A percentile compares a stretch with the other conserved stretches of the same genome.
These are phyloP conservation scores for Ormyrus thymus DNA, from an alignment of 2,888 invertebrate genomes.

Conservation along the genomic window DNA sequence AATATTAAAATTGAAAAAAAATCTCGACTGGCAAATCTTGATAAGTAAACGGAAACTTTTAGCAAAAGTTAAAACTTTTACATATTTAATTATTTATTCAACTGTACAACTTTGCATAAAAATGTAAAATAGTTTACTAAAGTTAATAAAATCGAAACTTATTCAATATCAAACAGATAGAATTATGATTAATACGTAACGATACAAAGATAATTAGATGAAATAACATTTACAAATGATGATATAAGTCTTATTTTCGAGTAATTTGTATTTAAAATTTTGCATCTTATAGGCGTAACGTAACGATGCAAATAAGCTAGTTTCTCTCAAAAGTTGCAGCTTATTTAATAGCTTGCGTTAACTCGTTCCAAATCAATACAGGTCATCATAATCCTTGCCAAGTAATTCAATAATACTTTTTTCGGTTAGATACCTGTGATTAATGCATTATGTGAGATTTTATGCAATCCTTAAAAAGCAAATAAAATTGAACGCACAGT, in stretches of 20 bases:
- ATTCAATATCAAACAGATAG: neutral
- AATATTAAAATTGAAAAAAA: no score
- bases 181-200: slow-evolving; percentile 4
- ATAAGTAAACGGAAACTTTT: no score
- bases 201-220: neutral
- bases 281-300: neutral
- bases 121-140: no score
- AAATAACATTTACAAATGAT: slow-evolving; percentile 8
- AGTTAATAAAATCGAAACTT: neutral
- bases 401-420: no score
- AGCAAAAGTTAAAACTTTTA: no score
- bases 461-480: no score
- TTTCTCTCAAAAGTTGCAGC: neutral
- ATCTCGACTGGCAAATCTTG: no score
- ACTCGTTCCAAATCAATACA: neutral
- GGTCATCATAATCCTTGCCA: neutral
- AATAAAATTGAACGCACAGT: no score
- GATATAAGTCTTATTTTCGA: slow-evolving; percentile 1
- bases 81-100: no score
- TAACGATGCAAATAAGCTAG: slow-evolving; percentile 16
- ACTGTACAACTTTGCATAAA: no score
- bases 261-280: slow-evolving; percentile 15
- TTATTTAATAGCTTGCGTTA: slow-evolving; percentile 17
- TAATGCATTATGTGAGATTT: no score
- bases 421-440: no score